Evolutionary conservation across 1,140 invertebrate genomes (phyloP).

Genomic region (Plectrocnemia conspersa): DNA sequence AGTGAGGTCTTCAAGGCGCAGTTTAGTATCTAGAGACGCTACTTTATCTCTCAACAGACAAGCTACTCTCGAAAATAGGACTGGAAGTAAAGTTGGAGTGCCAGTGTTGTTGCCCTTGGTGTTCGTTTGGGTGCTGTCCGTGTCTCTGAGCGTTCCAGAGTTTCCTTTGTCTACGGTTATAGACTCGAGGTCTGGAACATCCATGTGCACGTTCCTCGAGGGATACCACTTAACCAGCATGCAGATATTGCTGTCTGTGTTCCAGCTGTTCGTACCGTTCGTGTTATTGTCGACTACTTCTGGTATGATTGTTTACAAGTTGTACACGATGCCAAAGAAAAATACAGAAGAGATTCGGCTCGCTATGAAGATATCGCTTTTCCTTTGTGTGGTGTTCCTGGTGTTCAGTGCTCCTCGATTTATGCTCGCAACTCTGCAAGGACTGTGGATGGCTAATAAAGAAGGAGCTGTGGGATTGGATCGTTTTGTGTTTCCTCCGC

Average conservation of each 20-base stretch:
- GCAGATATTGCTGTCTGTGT: conserved; percentile 44
- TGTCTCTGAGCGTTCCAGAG: conserved; percentile 53
- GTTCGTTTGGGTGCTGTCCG: conserved; percentile 52
- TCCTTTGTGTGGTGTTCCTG: conserved; percentile 42
- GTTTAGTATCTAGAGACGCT: conserved; percentile 45
- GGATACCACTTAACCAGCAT: conserved; percentile 44
- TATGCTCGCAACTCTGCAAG: conserved; percentile 38
- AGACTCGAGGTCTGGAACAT: conserved; percentile 36
- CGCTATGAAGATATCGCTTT: conserved; percentile 45
- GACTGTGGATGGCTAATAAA: conserved; percentile 37
- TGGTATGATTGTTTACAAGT: conserved; percentile 40
- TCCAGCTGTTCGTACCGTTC: conserved; percentile 45
- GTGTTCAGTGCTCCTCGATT: conserved; percentile 43
- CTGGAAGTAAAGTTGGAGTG: conserved; percentile 47
- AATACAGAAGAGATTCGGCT: conserved; percentile 37
- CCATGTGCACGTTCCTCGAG: conserved; percentile 43
- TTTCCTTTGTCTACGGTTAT: conserved; percentile 46
- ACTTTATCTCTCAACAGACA: conserved; percentile 41
- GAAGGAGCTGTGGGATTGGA: conserved; percentile 27
- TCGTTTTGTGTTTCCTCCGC: conserved; percentile 29
- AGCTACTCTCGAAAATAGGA: too few relatives aligned
- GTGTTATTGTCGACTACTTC: conserved; percentile 39
- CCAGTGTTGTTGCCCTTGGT: conserved; percentile 48
- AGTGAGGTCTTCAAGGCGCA: conserved; percentile 46
- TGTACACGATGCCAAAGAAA: conserved; percentile 37